Conservation (phyloP, 2,113 vertebrate genomes). For the Fulmarus glacialis region DNA sequence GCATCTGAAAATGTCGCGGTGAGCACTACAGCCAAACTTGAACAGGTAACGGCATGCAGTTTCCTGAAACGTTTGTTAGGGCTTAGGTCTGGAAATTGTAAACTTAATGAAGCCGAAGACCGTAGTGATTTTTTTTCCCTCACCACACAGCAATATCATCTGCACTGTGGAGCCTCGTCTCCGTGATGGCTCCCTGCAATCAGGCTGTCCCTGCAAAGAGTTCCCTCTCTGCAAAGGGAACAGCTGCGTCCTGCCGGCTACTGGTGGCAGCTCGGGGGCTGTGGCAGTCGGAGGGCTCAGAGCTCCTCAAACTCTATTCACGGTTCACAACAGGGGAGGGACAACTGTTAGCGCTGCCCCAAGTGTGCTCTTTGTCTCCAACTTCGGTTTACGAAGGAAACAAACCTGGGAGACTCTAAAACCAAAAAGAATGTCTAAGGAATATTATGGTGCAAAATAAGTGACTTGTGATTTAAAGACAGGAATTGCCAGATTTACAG, state of each 20-base stretch:
- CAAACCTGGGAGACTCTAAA: not conserved
- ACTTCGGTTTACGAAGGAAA: not conserved
- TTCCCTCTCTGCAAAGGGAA: not conserved
- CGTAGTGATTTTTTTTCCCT: not conserved
- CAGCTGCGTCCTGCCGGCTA: not conserved
- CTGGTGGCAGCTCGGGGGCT: not conserved
- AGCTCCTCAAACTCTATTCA: not conserved
- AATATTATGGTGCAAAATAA: not conserved
- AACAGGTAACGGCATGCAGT: slow-evolving; percentile 80
- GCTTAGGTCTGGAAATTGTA: not conserved
- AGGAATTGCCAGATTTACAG: not conserved
- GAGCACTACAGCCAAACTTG: slow-evolving; percentile 75
- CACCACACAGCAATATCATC: not conserved
- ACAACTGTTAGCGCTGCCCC: not conserved
- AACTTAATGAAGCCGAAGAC: not conserved
- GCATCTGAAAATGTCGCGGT: slow-evolving; percentile 67
- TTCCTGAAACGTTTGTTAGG: not conserved
- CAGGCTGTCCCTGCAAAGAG: not conserved
- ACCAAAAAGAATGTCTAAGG: not conserved
- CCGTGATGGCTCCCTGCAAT: not conserved
- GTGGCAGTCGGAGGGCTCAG: not conserved
- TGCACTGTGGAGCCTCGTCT: not conserved
- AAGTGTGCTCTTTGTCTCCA: not conserved
- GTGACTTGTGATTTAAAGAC: not conserved
- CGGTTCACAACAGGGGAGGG: not conserved